Base-by-base conservation (phyloP, 2,113 vertebrate genomes). In the Nycticorax nycticorax region DNA sequence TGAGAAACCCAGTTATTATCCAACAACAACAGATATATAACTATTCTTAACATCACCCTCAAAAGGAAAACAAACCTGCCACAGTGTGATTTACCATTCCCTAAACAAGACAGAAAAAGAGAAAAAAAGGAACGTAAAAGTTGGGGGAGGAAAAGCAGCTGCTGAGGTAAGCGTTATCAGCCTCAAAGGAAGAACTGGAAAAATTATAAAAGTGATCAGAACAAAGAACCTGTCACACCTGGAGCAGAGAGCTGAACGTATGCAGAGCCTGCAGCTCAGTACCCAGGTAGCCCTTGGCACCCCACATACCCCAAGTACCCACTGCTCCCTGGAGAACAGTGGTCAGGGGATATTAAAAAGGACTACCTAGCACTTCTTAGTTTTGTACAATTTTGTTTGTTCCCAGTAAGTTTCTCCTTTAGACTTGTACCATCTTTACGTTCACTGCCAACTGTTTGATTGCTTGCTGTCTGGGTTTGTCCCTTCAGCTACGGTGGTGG, bases 251-350 rank as follows among this genome's bases (percentile, higher is more conserved):
- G 2, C 19, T 74, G 59, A 64, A 56, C 5, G 21, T 27, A 39
- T 1, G 4, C 41, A 23, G 7, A 45, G 35, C 11, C 33, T 76
- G 43, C 1, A 2, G 16, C 32, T 59, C 1, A 0, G 19, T n/a
- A 41, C 8, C 35, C 26, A 4, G 1, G 12, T 12, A 21, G 3
- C 14, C 12, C 22, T 47, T 50, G 32, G 24, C 15, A 60, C 8
- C 19, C 41, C 37, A 6, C 1, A 6, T 20, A 35, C n/a, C 20
- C 32, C 26, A 28, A 20, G 7, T 8, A 33, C 14, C 14, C n/a
- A 8, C n/a, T 28, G 56, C 22, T 83, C 37, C 43, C 53, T 41
- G 52, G 19, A 43, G 17, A 56, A 28, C 28, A 62, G 10, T 28
- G 21, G 19, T 30, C 66, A 41, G 56, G 10, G 35, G 32, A 39